Evolutionary conservation across 2,797 vertebrate genomes (phyloP).

Genomic region (Smutsia temminckii): DNA sequence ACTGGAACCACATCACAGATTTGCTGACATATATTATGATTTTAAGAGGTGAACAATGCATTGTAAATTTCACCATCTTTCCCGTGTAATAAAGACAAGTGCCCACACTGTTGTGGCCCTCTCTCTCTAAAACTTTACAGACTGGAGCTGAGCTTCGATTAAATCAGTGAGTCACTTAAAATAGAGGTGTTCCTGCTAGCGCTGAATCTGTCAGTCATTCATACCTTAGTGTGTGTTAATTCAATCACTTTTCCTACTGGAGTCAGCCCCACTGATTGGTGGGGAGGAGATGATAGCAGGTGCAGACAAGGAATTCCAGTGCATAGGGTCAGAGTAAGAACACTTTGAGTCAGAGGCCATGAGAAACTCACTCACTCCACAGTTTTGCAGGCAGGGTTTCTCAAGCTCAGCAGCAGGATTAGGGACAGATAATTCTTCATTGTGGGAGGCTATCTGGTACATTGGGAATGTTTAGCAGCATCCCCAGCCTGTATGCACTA

Average conservation of each 20-base stretch:
- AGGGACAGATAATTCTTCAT: neutral
- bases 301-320: neutral
- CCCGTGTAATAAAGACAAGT: neutral
- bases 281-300: neutral
- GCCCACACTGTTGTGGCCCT: neutral
- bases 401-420: neutral
- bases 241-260: neutral
- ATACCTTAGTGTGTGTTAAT: neutral
- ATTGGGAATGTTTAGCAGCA: neutral
- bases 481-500: neutral
- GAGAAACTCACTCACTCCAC: neutral
- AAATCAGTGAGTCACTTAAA: neutral
- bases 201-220: neutral
- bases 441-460: neutral
- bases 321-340: neutral
- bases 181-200: neutral
- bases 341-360: neutral
- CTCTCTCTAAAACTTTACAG: neutral
- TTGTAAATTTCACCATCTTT: neutral
- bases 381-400: neutral
- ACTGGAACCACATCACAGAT: neutral
- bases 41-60: neutral
- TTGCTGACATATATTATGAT: too few species aligned
- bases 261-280: neutral
- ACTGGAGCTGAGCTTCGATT: neutral